Evolutionary conservation across 2,113 vertebrate genomes (phyloP), one percentile per base, ranked within the genome.

Genomic region (Patagioenas fasciata): DNA sequence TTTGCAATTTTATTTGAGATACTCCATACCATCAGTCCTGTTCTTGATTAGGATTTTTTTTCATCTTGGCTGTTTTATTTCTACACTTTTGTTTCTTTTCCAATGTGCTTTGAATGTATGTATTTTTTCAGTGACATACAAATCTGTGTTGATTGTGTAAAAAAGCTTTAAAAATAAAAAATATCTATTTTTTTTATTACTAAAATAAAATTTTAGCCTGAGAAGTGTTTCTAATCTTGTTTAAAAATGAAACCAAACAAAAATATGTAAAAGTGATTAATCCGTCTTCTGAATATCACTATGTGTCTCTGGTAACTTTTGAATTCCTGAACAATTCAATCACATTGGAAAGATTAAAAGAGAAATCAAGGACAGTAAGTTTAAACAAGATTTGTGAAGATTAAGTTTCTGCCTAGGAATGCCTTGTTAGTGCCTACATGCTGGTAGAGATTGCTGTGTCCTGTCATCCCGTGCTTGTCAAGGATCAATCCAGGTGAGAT

Each of bases 401-500:
- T 32, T 15, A 24, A 15, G 7, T 8, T 58, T 61, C 11, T 48
- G 1, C 0, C 29, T 48, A 40, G 36, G 18, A 79, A 3, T 1
- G 0, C 8, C 21, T 10, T 6, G 1, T 6, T 8, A 20, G 4
- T 32, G 32, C 4, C 18, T 26, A 17, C 10, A 2, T 6, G 53
- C 6, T 60, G 36, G 32, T n/a, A 26, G 61, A 15, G 40, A n/a
- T 5, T 16, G 51, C 29, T 32, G 42, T 18, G 23, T 54, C 50
- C 6, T 23, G 8, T 60, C 51, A 60, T 32, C 15, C 28, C 48
- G 61, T 26, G 16, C 42, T 36, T 28, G 14, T 7, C 54, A 11
- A 13, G n/a, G 40, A 15, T 3, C 15, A n/a, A 20, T 13, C 53
- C 18, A 5, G 0, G 1, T 2, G 7, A 61, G 29, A 25, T 4